Conservation (phyloP, 2,797 vertebrate genomes). For the Gouania willdenowi region DNA sequence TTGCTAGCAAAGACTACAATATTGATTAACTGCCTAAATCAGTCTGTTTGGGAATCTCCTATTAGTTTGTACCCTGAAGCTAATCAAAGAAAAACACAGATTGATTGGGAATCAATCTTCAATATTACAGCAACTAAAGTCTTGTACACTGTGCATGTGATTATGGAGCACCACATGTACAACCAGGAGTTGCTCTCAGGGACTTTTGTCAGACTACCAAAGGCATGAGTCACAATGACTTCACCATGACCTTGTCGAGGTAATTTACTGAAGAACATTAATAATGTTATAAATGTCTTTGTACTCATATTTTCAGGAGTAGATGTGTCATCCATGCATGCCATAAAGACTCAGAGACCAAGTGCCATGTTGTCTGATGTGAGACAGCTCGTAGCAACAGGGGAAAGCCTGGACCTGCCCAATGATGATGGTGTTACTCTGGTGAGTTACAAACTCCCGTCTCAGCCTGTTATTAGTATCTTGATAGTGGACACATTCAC, state of each 20-base stretch:
- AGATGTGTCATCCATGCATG: conserved; percentile 78
- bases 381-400: conserved; percentile 78
- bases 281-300: background rate
- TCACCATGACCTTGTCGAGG: background rate
- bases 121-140: conserved; percentile 15
- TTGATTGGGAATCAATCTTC: conserved; percentile 45
- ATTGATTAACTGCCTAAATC: conserved; percentile 42
- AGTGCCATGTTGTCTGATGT: conserved; percentile 86
- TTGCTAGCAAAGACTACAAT: conserved; percentile 24
- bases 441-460: too few relatives aligned
- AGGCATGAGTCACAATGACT: background rate
- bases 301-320: conserved; percentile 72
- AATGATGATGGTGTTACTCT: conserved; percentile 88
- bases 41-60: conserved; percentile 34
- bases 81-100: conserved; percentile 25
- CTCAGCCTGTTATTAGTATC: too few relatives aligned
- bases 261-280: background rate
- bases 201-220: background rate
- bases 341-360: conserved; percentile 84
- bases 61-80: conserved; percentile 39
- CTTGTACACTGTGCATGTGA: conserved; percentile 4
- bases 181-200: conserved; percentile 7
- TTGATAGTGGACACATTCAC: background rate
- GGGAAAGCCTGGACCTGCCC: conserved; percentile 79
- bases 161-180: conserved; percentile 8